A percentile compares a stretch with the other conserved stretches of the same genome.
phyloP scores from a whole-genome alignment of 2,113 vertebrate species.

The Excalfactoria chinensis region DNA sequence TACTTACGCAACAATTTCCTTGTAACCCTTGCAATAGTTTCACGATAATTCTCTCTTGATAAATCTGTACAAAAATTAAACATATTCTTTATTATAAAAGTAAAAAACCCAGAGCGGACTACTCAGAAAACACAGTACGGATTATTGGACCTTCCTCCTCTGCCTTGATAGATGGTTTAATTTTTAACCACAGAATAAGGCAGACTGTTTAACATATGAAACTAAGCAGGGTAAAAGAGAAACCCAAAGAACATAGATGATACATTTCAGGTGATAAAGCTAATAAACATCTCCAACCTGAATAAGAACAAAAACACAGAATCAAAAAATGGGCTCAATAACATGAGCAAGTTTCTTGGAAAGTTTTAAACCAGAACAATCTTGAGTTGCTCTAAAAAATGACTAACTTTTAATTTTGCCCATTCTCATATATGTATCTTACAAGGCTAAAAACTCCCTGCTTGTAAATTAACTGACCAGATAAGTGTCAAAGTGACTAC shows the following conservation, averaged over 20 bases:
- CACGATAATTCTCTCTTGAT: slow-evolving; percentile 92
- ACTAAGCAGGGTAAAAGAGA: background rate
- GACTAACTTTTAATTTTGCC: background rate
- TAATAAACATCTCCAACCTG: background rate
- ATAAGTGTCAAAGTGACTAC: background rate
- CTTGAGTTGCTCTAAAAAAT: background rate
- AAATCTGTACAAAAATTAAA: slow-evolving; percentile 76
- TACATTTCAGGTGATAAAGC: background rate
- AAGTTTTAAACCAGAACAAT: background rate
- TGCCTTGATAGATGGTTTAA: background rate
- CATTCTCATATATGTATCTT: background rate
- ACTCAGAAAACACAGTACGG: background rate
- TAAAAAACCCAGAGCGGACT: background rate
- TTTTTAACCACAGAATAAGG: background rate
- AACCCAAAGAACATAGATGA: background rate
- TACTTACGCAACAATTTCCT: slow-evolving; percentile 93
- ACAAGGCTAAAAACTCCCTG: background rate
- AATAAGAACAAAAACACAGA: background rate
- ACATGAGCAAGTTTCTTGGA: background rate
- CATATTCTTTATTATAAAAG: background rate
- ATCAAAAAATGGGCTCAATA: background rate
- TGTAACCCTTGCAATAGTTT: slow-evolving; percentile 87
- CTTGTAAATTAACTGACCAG: background rate
- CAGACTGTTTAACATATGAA: background rate
- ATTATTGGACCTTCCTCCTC: background rate